phyloP scores from a whole-genome alignment of 2,113 vertebrate genomes.

The Dolichallabes microphthalmus region DNA sequence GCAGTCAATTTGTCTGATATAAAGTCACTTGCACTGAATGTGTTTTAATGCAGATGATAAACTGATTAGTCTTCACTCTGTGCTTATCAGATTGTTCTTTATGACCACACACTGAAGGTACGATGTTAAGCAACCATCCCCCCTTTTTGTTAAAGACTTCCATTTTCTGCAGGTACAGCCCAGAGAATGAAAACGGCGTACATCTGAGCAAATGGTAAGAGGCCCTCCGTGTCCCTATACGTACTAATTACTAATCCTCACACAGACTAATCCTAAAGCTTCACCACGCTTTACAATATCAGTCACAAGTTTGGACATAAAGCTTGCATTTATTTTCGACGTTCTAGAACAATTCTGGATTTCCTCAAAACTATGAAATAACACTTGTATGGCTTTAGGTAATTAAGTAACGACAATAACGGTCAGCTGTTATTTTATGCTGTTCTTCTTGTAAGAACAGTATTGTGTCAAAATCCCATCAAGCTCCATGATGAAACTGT shows the following conservation, averaged over 20 bases:
- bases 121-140: constrained; percentile 30
- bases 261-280: constrained; percentile 78
- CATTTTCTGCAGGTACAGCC: constrained; percentile 98
- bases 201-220: constrained; percentile 99
- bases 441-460: too few species aligned
- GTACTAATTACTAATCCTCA: constrained; percentile 26
- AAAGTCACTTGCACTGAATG: background rate
- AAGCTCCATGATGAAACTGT: too few species aligned
- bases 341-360: too few species aligned
- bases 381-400: too few species aligned
- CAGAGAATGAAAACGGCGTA: constrained; percentile 99
- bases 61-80: background rate
- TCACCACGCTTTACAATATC: constrained; percentile 48
- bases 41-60: background rate
- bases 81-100: background rate
- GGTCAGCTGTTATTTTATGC: too few species aligned
- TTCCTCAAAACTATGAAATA: too few species aligned
- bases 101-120: background rate
- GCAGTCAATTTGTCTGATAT: background rate
- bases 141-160: constrained; percentile 78
- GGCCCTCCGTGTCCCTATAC: constrained; percentile 59
- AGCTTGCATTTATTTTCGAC: too few species aligned
- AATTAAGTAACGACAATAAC: too few species aligned
- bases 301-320: too few species aligned
- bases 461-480: too few species aligned